A percentile compares a stretch with the other conserved stretches of the same genome.
Conservation (phyloP, 2,888 invertebrate species). For the Mimachlamys varia region DNA sequence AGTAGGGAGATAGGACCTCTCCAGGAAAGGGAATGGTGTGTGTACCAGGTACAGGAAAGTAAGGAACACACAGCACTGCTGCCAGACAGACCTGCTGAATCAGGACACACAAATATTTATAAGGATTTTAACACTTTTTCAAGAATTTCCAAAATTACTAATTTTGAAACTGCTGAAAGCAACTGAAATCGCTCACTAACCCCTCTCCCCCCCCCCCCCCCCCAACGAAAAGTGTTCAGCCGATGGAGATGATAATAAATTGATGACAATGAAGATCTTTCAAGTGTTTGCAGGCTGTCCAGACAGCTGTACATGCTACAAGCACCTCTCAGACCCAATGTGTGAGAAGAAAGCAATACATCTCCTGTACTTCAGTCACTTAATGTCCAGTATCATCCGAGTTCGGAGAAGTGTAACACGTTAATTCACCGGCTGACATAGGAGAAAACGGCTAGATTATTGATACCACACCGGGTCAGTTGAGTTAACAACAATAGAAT, state of each 20-base stretch:
- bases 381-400: background rate
- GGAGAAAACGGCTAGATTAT: background rate
- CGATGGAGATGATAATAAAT: background rate
- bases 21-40: background rate
- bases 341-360: background rate
- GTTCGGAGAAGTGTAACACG: background rate
- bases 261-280: background rate
- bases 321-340: background rate
- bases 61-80: background rate
- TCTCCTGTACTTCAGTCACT: background rate
- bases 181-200: background rate
- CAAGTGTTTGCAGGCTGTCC: background rate
- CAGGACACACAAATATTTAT: background rate
- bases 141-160: background rate
- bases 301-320: conserved; percentile 11
- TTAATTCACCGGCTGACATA: background rate
- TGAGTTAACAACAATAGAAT: background rate
- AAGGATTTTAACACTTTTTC: too few relatives aligned
- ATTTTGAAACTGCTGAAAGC: background rate
- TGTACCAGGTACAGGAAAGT: background rate
- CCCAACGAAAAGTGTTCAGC: background rate
- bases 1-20: background rate
- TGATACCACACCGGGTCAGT: background rate
- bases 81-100: background rate
- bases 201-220: background rate